A percentile compares a stretch with the other conserved stretches of the same genome.
These are phyloP conservation scores for Squalus acanthias DNA, from an alignment of 2,797 vertebrate species.

Conservation along the genomic window DNA sequence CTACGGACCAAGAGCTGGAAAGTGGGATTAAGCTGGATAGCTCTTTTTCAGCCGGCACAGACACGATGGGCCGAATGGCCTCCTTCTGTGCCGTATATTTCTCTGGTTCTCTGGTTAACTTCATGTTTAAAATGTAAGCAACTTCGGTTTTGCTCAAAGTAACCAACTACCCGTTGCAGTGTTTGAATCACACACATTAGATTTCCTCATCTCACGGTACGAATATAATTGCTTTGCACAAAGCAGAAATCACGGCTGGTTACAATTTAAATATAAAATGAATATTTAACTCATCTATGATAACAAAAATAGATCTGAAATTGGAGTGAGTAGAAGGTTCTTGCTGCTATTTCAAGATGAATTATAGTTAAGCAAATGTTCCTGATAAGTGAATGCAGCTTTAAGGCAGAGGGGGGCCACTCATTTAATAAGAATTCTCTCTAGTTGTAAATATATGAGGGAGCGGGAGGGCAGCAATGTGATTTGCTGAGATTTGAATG, in stretches of 20 bases:
- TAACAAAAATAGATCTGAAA: not conserved
- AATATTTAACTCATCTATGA: not conserved
- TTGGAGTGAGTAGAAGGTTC: not conserved
- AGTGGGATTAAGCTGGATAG: too few species aligned
- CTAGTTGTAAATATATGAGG: not conserved
- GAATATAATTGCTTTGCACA: not conserved
- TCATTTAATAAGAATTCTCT: not conserved
- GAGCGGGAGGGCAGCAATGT: not conserved
- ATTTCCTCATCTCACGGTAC: not conserved
- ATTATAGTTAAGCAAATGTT: not conserved
- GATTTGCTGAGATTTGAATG: constrained; percentile 20
- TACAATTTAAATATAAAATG: not conserved
- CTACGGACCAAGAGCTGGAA: too few species aligned
- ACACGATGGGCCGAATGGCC: too few species aligned
- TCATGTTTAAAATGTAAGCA: not conserved
- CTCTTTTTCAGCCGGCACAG: too few species aligned
- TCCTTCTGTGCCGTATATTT: too few species aligned
- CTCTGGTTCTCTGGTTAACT: not conserved
- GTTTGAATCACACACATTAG: not conserved
- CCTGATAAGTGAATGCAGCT: not conserved
- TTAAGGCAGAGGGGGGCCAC: not conserved
- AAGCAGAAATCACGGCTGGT: not conserved
- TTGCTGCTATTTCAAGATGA: constrained; percentile 9
- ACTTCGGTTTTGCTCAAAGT: not conserved
- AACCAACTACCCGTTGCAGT: not conserved